phyloP scores from a whole-genome alignment of 2,888 invertebrate species.

The Notodonta ziczac region DNA sequence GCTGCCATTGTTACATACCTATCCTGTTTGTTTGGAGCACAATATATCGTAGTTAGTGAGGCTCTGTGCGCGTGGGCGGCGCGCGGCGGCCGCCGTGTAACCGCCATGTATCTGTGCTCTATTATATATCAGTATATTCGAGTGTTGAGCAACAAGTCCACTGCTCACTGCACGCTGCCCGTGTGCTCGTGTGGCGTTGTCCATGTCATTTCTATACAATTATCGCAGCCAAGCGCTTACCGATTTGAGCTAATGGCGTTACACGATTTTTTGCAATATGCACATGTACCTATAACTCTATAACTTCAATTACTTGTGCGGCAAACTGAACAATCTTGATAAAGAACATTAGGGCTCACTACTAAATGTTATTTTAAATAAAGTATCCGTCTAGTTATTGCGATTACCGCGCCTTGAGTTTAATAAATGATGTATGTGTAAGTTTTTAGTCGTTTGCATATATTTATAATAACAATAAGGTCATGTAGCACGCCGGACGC shows the following conservation, averaged over 20 bases:
- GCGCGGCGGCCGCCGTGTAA: not conserved
- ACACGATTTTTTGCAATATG: not conserved
- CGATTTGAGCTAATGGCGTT: not conserved
- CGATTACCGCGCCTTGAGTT: no score
- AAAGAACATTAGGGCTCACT: not conserved
- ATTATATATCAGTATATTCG: not conserved
- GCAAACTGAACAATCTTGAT: not conserved
- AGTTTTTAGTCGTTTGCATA: no score
- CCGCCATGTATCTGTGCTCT: not conserved
- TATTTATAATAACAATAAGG: not conserved
- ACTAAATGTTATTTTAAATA: not conserved
- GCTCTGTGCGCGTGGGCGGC: not conserved
- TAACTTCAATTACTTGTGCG: no score
- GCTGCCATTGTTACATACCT: not conserved
- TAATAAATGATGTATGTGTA: no score
- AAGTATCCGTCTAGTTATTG: not conserved
- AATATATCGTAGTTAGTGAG: not conserved
- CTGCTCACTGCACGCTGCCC: not conserved
- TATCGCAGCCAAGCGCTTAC: not conserved
- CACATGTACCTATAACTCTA: no score
- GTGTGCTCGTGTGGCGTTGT: not conserved
- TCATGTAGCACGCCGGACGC: not conserved
- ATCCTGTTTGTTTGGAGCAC: not conserved
- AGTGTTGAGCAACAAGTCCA: not conserved
- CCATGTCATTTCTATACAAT: no score